These are phyloP conservation scores for Chlorops oryzae DNA, from an alignment of 1,140 invertebrate genomes.

Conservation along the genomic window DNA sequence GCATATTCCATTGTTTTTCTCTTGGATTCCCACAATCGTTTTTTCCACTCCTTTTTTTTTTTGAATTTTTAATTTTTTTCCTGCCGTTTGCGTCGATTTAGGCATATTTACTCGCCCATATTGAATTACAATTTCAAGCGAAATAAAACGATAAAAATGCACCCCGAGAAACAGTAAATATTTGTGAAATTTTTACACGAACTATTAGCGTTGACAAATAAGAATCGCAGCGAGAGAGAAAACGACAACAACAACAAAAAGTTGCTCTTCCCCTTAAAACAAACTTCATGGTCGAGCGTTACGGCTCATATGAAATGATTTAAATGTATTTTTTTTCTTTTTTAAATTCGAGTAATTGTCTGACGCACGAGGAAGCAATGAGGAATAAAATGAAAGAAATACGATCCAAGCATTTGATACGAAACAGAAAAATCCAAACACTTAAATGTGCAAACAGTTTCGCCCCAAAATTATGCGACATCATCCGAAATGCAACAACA, in stretches of 20 bases:
- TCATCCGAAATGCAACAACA: too few species aligned
- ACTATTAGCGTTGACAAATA: conserved; percentile 38
- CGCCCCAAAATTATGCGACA: too few species aligned
- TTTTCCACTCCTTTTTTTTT: conserved; percentile 2
- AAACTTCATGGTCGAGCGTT: too few species aligned
- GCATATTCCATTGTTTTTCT: conserved; percentile 13
- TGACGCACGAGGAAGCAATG: neutral
- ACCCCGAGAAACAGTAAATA: conserved; percentile 46
- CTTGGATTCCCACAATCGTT: conserved; percentile 26
- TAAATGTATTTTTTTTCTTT: neutral
- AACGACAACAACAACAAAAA: neutral
- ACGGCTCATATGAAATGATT: too few species aligned
- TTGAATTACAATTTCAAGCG: conserved; percentile 8
- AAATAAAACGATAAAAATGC: conserved; percentile 21
- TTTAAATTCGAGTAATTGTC: neutral
- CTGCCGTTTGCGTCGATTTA: neutral
- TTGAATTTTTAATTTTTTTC: neutral
- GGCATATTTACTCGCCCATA: neutral
- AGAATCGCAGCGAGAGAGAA: neutral
- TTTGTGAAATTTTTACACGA: conserved; percentile 47
- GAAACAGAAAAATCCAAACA: too few species aligned
- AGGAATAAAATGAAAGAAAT: neutral
- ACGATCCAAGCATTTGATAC: neutral
- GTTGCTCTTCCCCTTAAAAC: conserved; percentile 1
- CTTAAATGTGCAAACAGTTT: too few species aligned